Evolutionary conservation across 2,888 invertebrate species (phyloP), one percentile per base, ranked within the genome.

Genomic region (Idaea biselata): DNA sequence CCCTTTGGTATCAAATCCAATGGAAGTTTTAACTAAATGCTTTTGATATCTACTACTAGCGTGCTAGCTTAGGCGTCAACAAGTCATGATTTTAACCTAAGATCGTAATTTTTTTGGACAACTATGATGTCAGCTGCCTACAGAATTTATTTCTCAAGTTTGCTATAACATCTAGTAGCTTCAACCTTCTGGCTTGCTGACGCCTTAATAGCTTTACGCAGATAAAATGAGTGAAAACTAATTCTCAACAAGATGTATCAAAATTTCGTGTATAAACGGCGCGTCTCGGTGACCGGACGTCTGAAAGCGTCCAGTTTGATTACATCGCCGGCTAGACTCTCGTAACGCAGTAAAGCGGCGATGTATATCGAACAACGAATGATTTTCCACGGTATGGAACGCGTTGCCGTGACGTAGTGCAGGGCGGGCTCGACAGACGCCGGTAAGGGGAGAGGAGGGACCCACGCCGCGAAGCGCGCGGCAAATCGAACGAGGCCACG

Each of bases 401-500:
- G 89, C 89, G 89, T 88, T 81, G 84, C 81, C 80, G 79, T 79
- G 77, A 75, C 85, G 80, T 82, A 83, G 87, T 85, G 78, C 75
- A 79, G 77, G 84, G 81, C 81, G 75, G 75, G 68, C 75, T 78
- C 75, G 78, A 72, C 76, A 72, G 79, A 76, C 77, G 78, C 69
- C 77, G 70, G 68, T 70, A 75, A 68, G 72, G 75, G 78, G 77
- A 78, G 78, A 66, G 80, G 80, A 44, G 76, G 83, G 78, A 78
- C 77, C 80, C 81, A 79, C 78, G 81, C 81, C 79, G 78, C 70
- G 66, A 81, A 78, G 81, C 81, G 84, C 80, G 83, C 83, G 85
- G 88, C 88, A 89, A 87, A 91, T 89, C 88, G 91, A 90, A 89
- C 89, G 91, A 91, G 89, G 90, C 91, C 91, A 89, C 88, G 88